Conservation (phyloP, 2,888 invertebrate species). For the Slavum lentiscoides region DNA sequence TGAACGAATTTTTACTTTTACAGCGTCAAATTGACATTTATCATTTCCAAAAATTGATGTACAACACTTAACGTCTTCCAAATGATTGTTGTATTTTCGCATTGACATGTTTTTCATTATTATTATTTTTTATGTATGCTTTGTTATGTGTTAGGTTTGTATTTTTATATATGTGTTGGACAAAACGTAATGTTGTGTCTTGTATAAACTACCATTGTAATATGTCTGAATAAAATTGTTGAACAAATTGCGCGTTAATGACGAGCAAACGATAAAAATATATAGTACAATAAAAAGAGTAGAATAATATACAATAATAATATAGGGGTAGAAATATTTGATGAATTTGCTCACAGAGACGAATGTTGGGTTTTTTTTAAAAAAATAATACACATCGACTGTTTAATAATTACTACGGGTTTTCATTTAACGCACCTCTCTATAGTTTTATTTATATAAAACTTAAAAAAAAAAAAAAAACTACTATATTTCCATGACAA, state of each 20-base stretch:
- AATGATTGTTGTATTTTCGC: constrained; percentile 46
- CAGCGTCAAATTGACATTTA: constrained; percentile 13
- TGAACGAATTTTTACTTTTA: constrained; percentile 25
- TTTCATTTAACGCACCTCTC: constrained; percentile 27
- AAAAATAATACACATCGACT: constrained; percentile 23
- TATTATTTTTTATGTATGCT: constrained; percentile 29
- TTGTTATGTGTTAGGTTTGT: constrained; percentile 52
- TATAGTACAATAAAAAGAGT: constrained; percentile 27
- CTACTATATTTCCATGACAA: constrained; percentile 48
- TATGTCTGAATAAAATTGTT: constrained; percentile 36
- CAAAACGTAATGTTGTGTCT: constrained; percentile 16
- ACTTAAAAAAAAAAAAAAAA: constrained; percentile 2
- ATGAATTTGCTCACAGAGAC: constrained; percentile 30
- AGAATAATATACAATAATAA: background rate
- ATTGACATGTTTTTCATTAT: constrained; percentile 12
- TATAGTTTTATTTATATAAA: constrained; percentile 28
- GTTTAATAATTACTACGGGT: constrained; percentile 44
- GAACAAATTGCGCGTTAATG: background rate
- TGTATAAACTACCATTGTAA: constrained; percentile 30
- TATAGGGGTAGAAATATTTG: constrained; percentile 26
- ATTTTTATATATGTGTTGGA: constrained; percentile 32
- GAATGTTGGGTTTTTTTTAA: constrained; percentile 5
- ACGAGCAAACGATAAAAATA: background rate
- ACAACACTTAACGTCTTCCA: constrained; percentile 47
- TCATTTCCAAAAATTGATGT: constrained; percentile 22